phyloP scores from a whole-genome alignment of 1,140 invertebrate genomes.

The Diorhabda sublineata region DNA sequence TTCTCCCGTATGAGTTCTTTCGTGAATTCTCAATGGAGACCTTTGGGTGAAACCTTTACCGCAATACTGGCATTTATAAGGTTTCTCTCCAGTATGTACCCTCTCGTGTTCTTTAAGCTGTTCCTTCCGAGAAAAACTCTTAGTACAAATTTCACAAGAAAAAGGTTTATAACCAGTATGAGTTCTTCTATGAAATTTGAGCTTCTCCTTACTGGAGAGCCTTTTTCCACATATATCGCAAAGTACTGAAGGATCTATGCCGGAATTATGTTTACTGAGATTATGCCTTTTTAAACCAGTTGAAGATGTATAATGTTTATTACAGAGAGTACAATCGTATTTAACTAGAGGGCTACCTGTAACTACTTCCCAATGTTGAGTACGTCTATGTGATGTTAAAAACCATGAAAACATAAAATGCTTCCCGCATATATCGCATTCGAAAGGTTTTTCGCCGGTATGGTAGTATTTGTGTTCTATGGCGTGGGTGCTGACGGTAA shows the following conservation, averaged over 20 bases:
- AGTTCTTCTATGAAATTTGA: constrained; percentile 66
- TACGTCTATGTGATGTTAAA: constrained; percentile 41
- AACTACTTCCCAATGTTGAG: constrained; percentile 45
- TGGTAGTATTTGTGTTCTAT: constrained; percentile 48
- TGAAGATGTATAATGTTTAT: constrained; percentile 44
- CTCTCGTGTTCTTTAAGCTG: constrained; percentile 59
- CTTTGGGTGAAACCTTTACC: constrained; percentile 75
- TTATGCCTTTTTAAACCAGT: constrained; percentile 43
- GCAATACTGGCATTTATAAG: constrained; percentile 63
- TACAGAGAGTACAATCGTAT: constrained; percentile 43
- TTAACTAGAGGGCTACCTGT: constrained; percentile 43
- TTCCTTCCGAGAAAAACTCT: constrained; percentile 60
- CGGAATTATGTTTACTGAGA: constrained; percentile 38
- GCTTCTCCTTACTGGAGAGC: constrained; percentile 63
- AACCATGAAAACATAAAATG: constrained; percentile 47
- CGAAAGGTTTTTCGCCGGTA: constrained; percentile 57
- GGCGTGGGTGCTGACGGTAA: constrained; percentile 49
- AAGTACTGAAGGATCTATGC: constrained; percentile 43
- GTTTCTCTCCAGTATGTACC: constrained; percentile 61
- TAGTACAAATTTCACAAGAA: constrained; percentile 62
- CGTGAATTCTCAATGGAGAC: constrained; percentile 65
- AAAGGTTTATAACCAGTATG: constrained; percentile 73
- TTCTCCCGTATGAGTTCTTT: constrained; percentile 51
- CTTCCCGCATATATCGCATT: constrained; percentile 60
- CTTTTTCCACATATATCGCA: constrained; percentile 76